phyloP scores from a whole-genome alignment of 2,888 invertebrate genomes.

The Andrena haemorrhoa region DNA sequence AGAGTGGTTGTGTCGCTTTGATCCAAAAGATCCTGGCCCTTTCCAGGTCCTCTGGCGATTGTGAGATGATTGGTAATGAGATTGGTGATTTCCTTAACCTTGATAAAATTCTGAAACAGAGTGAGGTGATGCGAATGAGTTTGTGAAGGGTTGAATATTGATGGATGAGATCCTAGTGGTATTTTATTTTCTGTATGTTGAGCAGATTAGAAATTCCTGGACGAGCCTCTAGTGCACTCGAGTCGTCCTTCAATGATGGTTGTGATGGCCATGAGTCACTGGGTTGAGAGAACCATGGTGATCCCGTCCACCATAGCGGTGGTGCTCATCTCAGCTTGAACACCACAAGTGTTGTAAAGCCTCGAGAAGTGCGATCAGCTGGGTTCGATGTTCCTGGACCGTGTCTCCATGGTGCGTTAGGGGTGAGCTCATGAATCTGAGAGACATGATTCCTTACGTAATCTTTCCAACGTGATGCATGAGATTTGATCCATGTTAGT shows the following conservation, averaged over 20 bases:
- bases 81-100: background rate
- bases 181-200: background rate
- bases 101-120: slow-evolving; percentile 24
- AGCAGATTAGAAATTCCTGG: background rate
- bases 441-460: slow-evolving; percentile 3
- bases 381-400: slow-evolving; percentile 58
- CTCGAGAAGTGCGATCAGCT: slow-evolving; percentile 60
- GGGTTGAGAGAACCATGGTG: background rate
- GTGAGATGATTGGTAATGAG: background rate
- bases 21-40: background rate
- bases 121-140: slow-evolving; percentile 35
- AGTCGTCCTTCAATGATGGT: background rate
- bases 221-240: background rate
- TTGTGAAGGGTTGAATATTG: slow-evolving; percentile 17
- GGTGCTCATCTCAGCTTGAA: background rate
- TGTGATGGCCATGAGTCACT: slow-evolving; percentile 28
- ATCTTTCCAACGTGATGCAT: slow-evolving; percentile 63
- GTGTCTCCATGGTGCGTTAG: slow-evolving; percentile 42
- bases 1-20: slow-evolving; percentile 24
- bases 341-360: slow-evolving; percentile 9
- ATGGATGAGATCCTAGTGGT: slow-evolving; percentile 43
- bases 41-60: background rate
- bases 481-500: slow-evolving; percentile 58
- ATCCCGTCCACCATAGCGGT: slow-evolving; percentile 31
- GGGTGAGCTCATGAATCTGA: slow-evolving; percentile 53